Percentiles rank a stretch among this genome's conserved stretches.
These are phyloP conservation scores for Peribatodes rhomboidaria DNA, from an alignment of 2,888 invertebrate species.

Conservation along the genomic window DNA sequence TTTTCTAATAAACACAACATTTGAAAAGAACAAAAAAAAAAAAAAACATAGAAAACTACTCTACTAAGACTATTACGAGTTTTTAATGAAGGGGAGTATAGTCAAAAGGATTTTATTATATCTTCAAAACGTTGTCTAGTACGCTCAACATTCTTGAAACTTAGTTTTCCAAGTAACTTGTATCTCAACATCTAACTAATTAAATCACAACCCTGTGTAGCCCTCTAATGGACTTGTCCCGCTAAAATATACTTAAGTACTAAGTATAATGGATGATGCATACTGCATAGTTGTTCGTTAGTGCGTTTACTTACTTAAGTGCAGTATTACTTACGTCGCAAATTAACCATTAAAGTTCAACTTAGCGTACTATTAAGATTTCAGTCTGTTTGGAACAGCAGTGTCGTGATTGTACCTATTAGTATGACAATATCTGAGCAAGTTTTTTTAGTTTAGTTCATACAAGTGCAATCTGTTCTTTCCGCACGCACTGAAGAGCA, in stretches of 20 bases:
- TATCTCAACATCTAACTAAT: conserved; percentile 24
- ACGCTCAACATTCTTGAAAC: neutral
- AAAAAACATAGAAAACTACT: too few species aligned
- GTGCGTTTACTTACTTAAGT: conserved; percentile 8
- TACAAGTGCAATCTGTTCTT: too few species aligned
- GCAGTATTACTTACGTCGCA: neutral
- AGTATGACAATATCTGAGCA: too few species aligned
- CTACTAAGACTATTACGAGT: too few species aligned
- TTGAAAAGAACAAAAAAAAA: too few species aligned
- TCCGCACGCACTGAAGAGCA: too few species aligned
- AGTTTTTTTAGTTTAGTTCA: too few species aligned
- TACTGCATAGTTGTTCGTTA: conserved; percentile 14
- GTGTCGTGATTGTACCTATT: too few species aligned
- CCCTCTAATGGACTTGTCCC: conserved; percentile 48
- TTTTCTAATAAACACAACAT: too few species aligned
- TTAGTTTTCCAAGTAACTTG: conserved; percentile 14
- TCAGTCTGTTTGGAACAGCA: neutral
- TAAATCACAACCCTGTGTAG: conserved; percentile 34
- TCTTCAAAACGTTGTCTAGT: neutral
- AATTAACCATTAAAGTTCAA: neutral
- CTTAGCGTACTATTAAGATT: neutral
- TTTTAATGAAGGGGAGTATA: too few species aligned
- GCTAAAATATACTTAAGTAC: conserved; percentile 38
- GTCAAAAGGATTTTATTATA: too few species aligned
- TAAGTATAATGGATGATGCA: conserved; percentile 23